A percentile compares a stretch with the other conserved stretches of the same genome.
Evolutionary conservation across 2,113 vertebrate species (phyloP).

Genomic region (Sylvietta virens): DNA sequence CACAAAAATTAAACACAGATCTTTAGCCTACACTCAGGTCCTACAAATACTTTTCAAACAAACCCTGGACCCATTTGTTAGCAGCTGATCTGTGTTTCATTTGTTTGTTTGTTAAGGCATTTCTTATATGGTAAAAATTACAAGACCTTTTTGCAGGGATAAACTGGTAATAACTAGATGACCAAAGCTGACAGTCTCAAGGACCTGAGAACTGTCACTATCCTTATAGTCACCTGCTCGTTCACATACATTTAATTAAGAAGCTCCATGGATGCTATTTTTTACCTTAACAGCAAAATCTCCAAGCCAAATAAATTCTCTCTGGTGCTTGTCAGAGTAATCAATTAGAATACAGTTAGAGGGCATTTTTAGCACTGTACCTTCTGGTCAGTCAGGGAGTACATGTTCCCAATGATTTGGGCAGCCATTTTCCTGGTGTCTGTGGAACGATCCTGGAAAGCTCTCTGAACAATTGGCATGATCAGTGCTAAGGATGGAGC

Average conservation of each 20-base stretch:
- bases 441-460: conserved; percentile 96
- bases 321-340: neutral
- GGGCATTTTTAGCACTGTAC: conserved; percentile 37
- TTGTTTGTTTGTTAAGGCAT: neutral
- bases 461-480: conserved; percentile 98
- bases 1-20: conserved; percentile 8
- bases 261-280: neutral
- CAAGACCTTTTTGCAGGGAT: neutral
- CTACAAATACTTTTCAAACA: conserved; percentile 1
- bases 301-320: neutral
- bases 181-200: neutral
- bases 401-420: conserved; percentile 99
- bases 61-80: neutral
- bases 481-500: conserved; percentile 95
- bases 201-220: neutral
- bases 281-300: neutral
- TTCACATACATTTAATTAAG: neutral
- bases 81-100: neutral
- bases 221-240: neutral
- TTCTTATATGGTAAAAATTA: neutral
- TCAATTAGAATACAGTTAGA: neutral
- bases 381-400: conserved; percentile 98
- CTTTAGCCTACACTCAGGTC: neutral
- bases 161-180: neutral
- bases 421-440: conserved; percentile 99